Base-by-base conservation (phyloP, 2,888 invertebrate genomes). In the Chelonus formosanus region DNA sequence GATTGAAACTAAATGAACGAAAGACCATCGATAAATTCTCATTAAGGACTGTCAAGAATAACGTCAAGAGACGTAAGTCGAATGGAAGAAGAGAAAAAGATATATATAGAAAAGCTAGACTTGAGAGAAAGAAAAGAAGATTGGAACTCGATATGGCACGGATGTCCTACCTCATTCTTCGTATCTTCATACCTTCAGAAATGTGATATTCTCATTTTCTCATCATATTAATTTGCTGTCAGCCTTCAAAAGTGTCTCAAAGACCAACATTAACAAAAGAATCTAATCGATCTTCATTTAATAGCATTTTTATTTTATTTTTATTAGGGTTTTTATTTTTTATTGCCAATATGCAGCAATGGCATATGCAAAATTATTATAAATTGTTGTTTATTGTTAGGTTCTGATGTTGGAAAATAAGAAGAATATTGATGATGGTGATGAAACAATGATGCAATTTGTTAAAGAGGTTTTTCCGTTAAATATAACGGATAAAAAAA, bases 11-110 rank as follows among this genome's bases (percentile, higher is more conserved):
- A 20, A 8, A 47, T 50, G 32, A 48, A 59, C 36, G 36, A 58
- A 63, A 53, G 47, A 36, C 54, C 48, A 57, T 54, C 69, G 56
- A 67, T 67, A 69, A 69, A 69, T 69, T 69, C 56, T 69, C 62
- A 67, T 67, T 69, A 67, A 60, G 48, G 35, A 55, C 44, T 48
- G 48, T 63, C 45, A 45, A 35, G 45, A 32, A 50, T 40, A 54
- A 63, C 45, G n/a, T 5, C 5, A 32, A 34, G 31, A 3, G 43
- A 32, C n/a, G 53, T 61, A 43, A 43, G 44, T 48, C 5, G 44
- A 34, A 48, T 58, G 65, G 66, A 57, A 60, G 60, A 56, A 40
- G 3, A 53, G 34, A 10, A 36, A 20, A 20, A 40, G n/a, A n/a
- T 55, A 45, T 56, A 36, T 34, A 56, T 35, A 50, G 34, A 44